Conservation (phyloP, 2,888 invertebrate species). For the Xestia xanthographa region DNA sequence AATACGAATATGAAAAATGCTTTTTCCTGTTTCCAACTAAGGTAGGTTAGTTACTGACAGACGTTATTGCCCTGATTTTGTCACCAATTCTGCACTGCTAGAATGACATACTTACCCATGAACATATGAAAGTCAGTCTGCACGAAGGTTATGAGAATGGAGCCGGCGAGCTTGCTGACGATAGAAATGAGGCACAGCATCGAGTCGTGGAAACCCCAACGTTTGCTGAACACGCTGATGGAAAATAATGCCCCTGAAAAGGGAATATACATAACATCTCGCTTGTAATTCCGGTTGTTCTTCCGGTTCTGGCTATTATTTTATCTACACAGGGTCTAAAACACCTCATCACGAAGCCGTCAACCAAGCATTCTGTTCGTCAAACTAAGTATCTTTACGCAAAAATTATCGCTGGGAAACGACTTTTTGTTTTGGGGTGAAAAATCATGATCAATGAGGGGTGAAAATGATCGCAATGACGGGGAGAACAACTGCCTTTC, state of each 20-base stretch:
- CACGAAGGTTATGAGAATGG: conserved; percentile 79
- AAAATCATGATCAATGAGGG: too few relatives aligned
- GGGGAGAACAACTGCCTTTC: too few relatives aligned
- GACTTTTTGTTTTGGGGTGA: too few relatives aligned
- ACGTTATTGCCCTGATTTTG: background rate
- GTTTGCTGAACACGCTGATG: conserved; percentile 86
- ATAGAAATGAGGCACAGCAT: conserved; percentile 85
- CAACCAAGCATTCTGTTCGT: too few relatives aligned
- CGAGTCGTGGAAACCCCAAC: conserved; percentile 86
- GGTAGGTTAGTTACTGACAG: background rate
- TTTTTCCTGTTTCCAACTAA: background rate
- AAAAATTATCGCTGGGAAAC: too few relatives aligned
- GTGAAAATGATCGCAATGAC: too few relatives aligned
- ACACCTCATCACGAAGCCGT: too few relatives aligned
- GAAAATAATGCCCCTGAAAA: conserved; percentile 84
- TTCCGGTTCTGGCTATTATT: background rate
- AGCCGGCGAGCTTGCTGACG: conserved; percentile 83
- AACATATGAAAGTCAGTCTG: conserved; percentile 84
- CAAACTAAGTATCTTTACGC: too few relatives aligned
- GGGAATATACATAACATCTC: background rate
- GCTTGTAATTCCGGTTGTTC: background rate
- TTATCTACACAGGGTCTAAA: too few relatives aligned
- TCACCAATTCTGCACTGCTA: background rate
- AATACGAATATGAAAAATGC: background rate
- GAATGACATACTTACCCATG: conserved; percentile 77